A percentile compares a stretch with the other conserved stretches of the same genome.
Conservation (phyloP, 2,888 invertebrate species). For the Leucophenga maculata region DNA sequence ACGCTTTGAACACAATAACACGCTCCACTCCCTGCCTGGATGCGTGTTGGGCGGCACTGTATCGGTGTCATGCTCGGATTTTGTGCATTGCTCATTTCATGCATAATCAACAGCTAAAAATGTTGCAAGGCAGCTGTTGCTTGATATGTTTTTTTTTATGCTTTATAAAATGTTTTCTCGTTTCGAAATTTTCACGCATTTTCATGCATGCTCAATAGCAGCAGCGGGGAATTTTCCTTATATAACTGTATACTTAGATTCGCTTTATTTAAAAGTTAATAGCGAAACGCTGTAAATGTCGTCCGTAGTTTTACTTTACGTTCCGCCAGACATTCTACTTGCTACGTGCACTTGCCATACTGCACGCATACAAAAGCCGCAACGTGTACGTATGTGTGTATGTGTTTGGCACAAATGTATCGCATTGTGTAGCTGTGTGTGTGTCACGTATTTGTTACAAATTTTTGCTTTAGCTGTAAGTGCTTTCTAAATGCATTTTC, state of each 20-base stretch:
- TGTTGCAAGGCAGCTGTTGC: too few relatives aligned
- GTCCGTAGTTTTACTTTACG: background rate
- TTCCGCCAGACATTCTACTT: too few relatives aligned
- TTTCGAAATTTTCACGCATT: background rate
- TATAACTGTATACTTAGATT: background rate
- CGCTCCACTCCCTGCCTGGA: too few relatives aligned
- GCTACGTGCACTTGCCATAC: background rate
- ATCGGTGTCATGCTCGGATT: too few relatives aligned
- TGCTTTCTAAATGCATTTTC: constrained; percentile 10
- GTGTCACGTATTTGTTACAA: constrained; percentile 8
- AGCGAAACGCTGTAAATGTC: constrained; percentile 23
- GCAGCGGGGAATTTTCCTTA: background rate
- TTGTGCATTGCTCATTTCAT: too few relatives aligned
- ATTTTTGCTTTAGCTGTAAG: background rate
- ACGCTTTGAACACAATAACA: too few relatives aligned
- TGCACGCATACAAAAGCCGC: background rate
- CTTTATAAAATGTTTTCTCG: background rate
- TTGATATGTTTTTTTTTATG: background rate
- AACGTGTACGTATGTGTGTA: background rate
- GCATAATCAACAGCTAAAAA: too few relatives aligned
- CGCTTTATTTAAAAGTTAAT: constrained; percentile 19
- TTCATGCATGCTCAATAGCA: background rate
- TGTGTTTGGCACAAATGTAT: background rate
- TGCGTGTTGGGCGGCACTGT: too few relatives aligned
- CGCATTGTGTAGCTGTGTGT: background rate